These are phyloP conservation scores for Cassiopea xamachana DNA, from an alignment of 30 jellyfish, hydroid and myxozoan genomes.

Conservation along the genomic window DNA sequence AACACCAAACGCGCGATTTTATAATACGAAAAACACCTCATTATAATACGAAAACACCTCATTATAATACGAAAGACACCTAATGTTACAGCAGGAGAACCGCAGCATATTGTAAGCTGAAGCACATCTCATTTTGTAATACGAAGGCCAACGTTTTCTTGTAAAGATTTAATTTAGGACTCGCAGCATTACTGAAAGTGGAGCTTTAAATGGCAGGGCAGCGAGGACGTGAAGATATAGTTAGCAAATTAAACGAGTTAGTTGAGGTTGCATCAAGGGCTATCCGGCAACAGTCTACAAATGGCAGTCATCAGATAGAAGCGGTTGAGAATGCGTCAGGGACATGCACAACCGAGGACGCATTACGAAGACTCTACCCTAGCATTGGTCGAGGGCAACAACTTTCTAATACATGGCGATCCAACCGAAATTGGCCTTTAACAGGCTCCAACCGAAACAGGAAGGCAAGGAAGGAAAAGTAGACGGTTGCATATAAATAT, in stretches of 20 bases:
- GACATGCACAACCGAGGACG: not conserved
- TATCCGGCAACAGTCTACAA: not conserved
- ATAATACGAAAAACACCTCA: no score
- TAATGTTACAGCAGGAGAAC: no score
- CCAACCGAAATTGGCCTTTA: not conserved
- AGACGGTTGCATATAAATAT: constrained; percentile 24
- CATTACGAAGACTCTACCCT: not conserved
- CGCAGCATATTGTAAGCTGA: no score
- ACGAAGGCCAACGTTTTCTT: no score
- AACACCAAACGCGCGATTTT: no score
- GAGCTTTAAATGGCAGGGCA: not conserved
- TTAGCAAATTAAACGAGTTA: not conserved
- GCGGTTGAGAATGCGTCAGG: not conserved
- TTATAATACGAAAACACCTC: no score
- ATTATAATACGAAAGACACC: no score
- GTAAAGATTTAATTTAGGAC: not conserved
- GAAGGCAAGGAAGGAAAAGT: not conserved
- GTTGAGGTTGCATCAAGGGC: not conserved
- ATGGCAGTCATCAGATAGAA: not conserved
- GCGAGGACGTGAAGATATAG: not conserved
- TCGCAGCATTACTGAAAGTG: not conserved
- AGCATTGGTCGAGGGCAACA: not conserved
- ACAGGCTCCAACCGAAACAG: not conserved
- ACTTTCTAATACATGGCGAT: not conserved
- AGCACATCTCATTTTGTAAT: no score